These are phyloP conservation scores for Lipotes vexillifer DNA, from an alignment of 2,113 vertebrate species.

Conservation along the genomic window DNA sequence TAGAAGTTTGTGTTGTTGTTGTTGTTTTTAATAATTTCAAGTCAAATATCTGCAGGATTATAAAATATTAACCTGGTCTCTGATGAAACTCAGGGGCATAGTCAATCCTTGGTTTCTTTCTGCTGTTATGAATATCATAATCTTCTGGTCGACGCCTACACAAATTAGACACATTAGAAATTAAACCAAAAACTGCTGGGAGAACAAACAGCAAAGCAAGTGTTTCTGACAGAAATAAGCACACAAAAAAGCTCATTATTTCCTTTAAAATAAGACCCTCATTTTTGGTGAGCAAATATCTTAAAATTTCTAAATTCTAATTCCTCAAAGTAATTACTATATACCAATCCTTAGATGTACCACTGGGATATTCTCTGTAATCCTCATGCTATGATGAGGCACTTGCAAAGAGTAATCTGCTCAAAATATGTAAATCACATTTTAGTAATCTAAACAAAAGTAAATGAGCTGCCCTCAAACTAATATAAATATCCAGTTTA, in stretches of 20 bases:
- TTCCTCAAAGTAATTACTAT: constrained; percentile 8
- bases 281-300: not conserved
- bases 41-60: constrained; percentile 79
- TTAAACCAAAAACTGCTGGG: constrained; percentile 82
- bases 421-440: constrained; percentile 39
- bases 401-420: constrained; percentile 21
- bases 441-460: constrained; percentile 48
- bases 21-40: constrained; percentile 43
- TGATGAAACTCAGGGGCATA: constrained; percentile 96
- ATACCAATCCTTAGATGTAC: constrained; percentile 12
- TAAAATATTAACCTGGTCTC: constrained; percentile 96
- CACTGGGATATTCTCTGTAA: not conserved
- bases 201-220: constrained; percentile 76
- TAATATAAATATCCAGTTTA: constrained; percentile 18
- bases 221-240: constrained; percentile 70
- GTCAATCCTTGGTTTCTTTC: constrained; percentile 97
- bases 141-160: constrained; percentile 99
- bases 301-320: constrained; percentile 47
- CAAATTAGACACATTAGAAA: constrained; percentile 91
- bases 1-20: not conserved
- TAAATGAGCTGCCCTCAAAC: not conserved
- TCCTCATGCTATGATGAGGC: constrained; percentile 23
- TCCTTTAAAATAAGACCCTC: constrained; percentile 40
- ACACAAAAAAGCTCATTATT: constrained; percentile 52
- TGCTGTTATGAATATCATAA: constrained; percentile 97